Evolutionary conservation across 2,113 vertebrate genomes (phyloP), one percentile per base, ranked within the genome.

Genomic region (Emydocephalus ijimae): DNA sequence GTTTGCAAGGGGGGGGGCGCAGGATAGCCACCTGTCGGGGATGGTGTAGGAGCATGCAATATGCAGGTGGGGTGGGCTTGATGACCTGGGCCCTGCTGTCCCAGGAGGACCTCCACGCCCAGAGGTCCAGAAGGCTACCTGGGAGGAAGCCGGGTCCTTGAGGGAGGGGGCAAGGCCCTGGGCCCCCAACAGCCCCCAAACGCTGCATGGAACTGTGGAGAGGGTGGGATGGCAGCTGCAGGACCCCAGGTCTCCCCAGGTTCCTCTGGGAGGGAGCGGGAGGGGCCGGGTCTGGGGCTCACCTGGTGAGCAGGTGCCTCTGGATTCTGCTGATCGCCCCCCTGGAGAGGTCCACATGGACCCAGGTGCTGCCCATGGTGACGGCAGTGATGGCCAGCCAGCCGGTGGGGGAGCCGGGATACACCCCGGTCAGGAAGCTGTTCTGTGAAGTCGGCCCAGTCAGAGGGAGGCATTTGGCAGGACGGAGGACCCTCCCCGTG

Each of bases 361-460:
- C 98, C 89, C 98, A 99, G 96, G 98, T 97, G 87, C 98, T 98
- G 26, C 98, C 98, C 95, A 99, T 97, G 3, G 99, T 99, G 14
- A 98, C 96, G 74, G 98, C 96, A 52, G 99, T 97, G 43, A 99
- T 97, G 0, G 98, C 98, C 95, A 99, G 96, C 99, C 99, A 99
- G 96, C 99, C 98, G 95, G 98, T 98, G 0, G 99, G 99, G 93
- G 98, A 99, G 29, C 99, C 98, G 0, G 99, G 99, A 95, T 99
- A 99, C n/a, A 99, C 98, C 0, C 98, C 99, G 15, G 97, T 98
- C 90, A 99, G 97, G 92, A 99, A 96, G 29, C 98, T 98, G 94
- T 99, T 99, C 99, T 99, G 97, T 69, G 93, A 90, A 48, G 93
- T 85, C 93, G 74, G 48, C 26, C 88, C 9, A 52, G 89, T 95